Evolutionary conservation across 2,888 invertebrate species (phyloP).

Genomic region (Acrocyrtus sp.): DNA sequence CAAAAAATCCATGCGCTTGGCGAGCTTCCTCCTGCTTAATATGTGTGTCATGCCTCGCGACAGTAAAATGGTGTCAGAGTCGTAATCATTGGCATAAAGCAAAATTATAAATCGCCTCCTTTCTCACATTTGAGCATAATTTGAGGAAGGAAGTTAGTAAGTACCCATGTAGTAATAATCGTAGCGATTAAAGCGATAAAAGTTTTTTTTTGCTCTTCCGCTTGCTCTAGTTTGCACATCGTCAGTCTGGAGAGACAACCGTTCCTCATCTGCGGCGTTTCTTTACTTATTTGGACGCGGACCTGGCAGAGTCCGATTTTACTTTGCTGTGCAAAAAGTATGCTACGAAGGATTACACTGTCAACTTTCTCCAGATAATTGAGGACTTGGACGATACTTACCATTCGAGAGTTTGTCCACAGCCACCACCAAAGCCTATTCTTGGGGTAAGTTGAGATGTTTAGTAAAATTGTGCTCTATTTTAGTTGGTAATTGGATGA

Average conservation of each 20-base stretch:
- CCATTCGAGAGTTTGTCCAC: slow-evolving; percentile 64
- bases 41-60: no score
- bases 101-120: background rate
- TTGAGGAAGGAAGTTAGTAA: no score
- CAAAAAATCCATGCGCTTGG: no score
- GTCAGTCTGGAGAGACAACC: slow-evolving; percentile 74
- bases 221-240: slow-evolving; percentile 56
- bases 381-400: slow-evolving; percentile 75
- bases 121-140: no score
- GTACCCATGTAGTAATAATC: no score
- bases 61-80: slow-evolving; percentile 20
- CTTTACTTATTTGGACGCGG: slow-evolving; percentile 76
- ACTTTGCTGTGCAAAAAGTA: slow-evolving; percentile 77
- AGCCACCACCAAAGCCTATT: slow-evolving; percentile 54
- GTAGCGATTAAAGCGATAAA: slow-evolving; percentile 12
- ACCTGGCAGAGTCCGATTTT: slow-evolving; percentile 78
- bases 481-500: no score
- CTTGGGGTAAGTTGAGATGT: slow-evolving; percentile 69
- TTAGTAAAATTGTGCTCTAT: no score
- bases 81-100: slow-evolving; percentile 13
- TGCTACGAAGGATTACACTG: slow-evolving; percentile 78
- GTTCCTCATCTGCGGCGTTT: slow-evolving; percentile 81
- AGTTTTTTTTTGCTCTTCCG: background rate
- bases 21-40: no score
- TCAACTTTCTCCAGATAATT: slow-evolving; percentile 82